Evolutionary conservation across 2,888 invertebrate genomes (phyloP).

Genomic region (Taenaris catops): DNA sequence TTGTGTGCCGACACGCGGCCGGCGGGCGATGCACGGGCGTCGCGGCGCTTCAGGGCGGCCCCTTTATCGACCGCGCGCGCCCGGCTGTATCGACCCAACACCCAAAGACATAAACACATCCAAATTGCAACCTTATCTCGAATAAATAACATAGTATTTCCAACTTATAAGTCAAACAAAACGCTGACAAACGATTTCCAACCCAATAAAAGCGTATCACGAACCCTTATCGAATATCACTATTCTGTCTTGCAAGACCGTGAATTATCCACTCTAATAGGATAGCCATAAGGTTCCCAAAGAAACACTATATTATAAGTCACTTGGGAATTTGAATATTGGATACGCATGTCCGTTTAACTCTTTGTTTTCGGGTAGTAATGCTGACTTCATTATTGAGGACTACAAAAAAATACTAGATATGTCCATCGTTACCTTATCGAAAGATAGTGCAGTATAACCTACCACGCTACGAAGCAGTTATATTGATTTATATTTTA

Average conservation of each 20-base stretch:
- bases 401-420: not conserved
- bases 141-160: conserved; percentile 37
- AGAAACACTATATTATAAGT: conserved; percentile 40
- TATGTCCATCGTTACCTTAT: not conserved
- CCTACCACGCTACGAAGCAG: not conserved
- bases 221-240: conserved; percentile 49
- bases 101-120: conserved; percentile 44
- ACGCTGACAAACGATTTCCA: conserved; percentile 47
- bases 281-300: conserved; percentile 51
- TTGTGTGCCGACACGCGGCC: conserved; percentile 42
- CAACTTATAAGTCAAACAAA: conserved; percentile 26
- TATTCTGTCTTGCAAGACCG: conserved; percentile 39
- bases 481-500: conserved; percentile 1
- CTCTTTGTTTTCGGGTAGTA: conserved; percentile 30
- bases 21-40: conserved; percentile 19
- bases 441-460: not conserved
- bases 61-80: conserved; percentile 60
- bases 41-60: conserved; percentile 41
- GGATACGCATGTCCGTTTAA: conserved; percentile 67
- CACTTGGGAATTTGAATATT: conserved; percentile 43
- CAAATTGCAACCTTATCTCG: conserved; percentile 59
- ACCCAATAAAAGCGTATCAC: conserved; percentile 55
- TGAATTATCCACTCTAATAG: conserved; percentile 63
- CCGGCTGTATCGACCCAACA: conserved; percentile 65
- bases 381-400: conserved; percentile 4